Base-by-base conservation (phyloP, 2,888 invertebrate genomes). In the Anagyrus pseudococci region DNA sequence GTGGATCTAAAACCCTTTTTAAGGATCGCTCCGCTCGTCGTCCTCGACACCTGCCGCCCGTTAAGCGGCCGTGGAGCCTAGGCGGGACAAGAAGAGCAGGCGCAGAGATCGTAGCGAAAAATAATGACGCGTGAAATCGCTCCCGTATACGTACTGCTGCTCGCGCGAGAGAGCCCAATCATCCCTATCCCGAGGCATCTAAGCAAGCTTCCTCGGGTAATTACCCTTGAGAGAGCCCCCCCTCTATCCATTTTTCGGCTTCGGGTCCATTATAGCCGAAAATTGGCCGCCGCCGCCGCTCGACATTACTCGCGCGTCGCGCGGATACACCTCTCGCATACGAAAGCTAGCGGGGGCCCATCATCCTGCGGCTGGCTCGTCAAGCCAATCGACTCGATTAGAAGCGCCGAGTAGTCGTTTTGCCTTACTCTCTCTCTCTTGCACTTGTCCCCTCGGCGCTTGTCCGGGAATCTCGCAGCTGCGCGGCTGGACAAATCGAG, bases 61-160 rank as follows among this genome's bases (percentile, higher is more conserved):
- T 22, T 19, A 22, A n/a, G 17, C 25, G 13, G 29, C 23, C 40
- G 40, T 20, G 20, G 25, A 4, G 43, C 10, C 47, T 47, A 47
- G 19, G 13, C 47, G 37, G 4, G 8, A 20, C 17, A 3, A 2
- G 7, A 22, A 26, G 33, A 37, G 10, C 13, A 15, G 22, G 20
- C 20, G 23, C 15, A 26, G 22, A 23, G 55, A 41, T 37, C 56
- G 41, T 57, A 54, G 61, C 49, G 43, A 47, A 60, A 52, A 55
- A 58, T 62, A 58, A 65, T 65, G 58, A 54, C 58, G 62, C 61
- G 62, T 62, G 58, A 65, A 65, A 65, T 65, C 62, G 65, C 65
- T 65, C 58, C 58, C 62, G 57, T 40, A 43, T 33, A 1, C n/a
- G 50, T 26, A 46, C 20, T 4, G 43, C 2, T 41, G 26, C 23